Conservation (phyloP, 2,888 invertebrate species). For the Zaprionus lineosus region DNA sequence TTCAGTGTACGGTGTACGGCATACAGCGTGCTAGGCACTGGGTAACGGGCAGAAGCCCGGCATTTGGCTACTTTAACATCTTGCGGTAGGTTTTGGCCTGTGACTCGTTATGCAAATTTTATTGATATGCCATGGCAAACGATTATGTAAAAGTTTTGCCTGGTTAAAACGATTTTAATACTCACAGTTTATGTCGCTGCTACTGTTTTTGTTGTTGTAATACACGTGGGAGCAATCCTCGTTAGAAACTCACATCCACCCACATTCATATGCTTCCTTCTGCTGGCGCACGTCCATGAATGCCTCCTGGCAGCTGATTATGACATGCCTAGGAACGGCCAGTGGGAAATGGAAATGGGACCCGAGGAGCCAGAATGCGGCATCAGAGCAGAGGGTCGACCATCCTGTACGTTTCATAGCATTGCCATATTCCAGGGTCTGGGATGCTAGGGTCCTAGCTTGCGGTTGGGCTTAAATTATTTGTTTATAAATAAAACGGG, state of each 20-base stretch:
- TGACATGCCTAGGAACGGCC: constrained; percentile 51
- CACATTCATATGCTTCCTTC: constrained; percentile 5
- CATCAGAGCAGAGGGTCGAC: too few relatives aligned
- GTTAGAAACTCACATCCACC: background rate
- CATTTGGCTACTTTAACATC: constrained; percentile 30
- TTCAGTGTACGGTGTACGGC: too few relatives aligned
- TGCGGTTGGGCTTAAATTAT: constrained; percentile 43
- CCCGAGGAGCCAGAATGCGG: constrained; percentile 6
- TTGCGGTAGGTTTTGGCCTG: constrained; percentile 26
- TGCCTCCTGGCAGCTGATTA: constrained; percentile 59
- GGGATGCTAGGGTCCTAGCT: background rate
- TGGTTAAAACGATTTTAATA: constrained; percentile 65
- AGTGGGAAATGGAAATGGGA: constrained; percentile 14
- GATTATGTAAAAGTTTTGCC: constrained; percentile 68
- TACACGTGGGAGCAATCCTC: constrained; percentile 52
- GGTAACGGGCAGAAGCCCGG: too few relatives aligned
- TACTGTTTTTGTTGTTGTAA: constrained; percentile 18
- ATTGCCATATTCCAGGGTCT: too few relatives aligned
- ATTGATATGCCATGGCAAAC: constrained; percentile 67
- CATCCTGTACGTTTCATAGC: too few relatives aligned
- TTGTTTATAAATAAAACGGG: constrained; percentile 69
- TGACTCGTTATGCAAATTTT: constrained; percentile 68
- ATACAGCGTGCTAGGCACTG: too few relatives aligned
- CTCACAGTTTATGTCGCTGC: constrained; percentile 32
- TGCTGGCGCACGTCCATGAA: constrained; percentile 19